These are phyloP conservation scores for Hippopotamus amphibius DNA, from an alignment of 2,113 vertebrate species.

Conservation along the genomic window DNA sequence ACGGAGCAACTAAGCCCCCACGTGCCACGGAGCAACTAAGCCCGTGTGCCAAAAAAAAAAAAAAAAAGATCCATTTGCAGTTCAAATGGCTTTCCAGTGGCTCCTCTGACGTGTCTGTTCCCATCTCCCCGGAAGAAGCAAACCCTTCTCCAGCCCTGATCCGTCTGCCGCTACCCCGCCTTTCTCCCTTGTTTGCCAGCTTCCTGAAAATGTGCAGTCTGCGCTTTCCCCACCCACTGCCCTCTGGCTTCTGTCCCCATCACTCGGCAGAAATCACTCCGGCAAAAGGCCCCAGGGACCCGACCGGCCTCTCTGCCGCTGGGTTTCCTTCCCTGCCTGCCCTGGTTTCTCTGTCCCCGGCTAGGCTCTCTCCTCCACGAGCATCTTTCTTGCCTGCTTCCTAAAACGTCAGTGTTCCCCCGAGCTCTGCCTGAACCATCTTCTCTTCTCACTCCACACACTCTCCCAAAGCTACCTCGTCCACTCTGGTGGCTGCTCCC, in stretches of 20 bases:
- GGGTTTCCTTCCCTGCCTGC: neutral
- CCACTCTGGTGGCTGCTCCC: neutral
- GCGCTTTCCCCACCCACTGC: neutral
- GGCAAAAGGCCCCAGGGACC: neutral
- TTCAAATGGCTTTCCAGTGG: accelerated
- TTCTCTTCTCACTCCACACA: neutral
- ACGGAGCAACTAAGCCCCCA: no score
- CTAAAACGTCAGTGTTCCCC: neutral
- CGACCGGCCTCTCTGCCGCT: neutral
- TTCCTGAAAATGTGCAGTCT: neutral
- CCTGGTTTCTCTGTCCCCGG: neutral
- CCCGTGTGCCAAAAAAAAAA: no score
- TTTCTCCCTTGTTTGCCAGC: neutral
- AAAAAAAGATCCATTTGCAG: no score
- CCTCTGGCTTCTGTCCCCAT: neutral
- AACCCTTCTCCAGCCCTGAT: neutral
- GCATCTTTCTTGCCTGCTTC: neutral
- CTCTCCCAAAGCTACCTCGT: neutral
- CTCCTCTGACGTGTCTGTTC: neutral
- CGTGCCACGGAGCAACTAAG: no score
- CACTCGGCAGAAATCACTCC: neutral
- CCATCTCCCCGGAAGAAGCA: neutral
- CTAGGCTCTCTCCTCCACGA: neutral
- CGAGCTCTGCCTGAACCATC: neutral
- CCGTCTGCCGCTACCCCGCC: neutral